These are phyloP conservation scores for Junco hyemalis DNA, from an alignment of 2,113 vertebrate genomes.

Conservation along the genomic window DNA sequence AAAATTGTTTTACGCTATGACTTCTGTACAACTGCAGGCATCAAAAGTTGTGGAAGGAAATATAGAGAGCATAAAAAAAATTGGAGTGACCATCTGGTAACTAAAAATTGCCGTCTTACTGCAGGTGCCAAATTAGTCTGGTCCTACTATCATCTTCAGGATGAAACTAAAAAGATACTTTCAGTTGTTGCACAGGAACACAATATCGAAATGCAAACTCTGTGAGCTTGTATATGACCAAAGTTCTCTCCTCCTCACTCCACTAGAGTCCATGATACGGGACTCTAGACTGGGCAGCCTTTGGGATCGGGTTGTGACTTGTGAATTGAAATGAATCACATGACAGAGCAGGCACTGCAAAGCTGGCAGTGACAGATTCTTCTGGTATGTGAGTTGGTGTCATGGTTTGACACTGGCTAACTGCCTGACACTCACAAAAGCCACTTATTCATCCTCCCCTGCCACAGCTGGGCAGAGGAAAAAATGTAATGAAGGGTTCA, in stretches of 20 bases:
- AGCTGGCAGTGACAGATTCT: neutral
- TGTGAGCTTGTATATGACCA: neutral
- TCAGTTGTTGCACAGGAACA: neutral
- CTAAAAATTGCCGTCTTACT: neutral
- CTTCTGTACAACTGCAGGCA: neutral
- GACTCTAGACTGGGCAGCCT: neutral
- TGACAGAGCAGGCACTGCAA: neutral
- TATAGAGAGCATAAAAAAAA: neutral
- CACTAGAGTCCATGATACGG: neutral
- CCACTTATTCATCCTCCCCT: neutral
- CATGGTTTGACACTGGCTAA: neutral
- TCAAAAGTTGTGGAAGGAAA: neutral
- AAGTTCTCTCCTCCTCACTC: neutral
- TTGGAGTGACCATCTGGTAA: neutral
- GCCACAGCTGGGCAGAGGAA: neutral
- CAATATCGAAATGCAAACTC: neutral
- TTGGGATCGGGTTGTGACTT: neutral
- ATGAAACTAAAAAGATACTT: neutral
- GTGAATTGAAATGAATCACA: neutral
- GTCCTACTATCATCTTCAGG: neutral
- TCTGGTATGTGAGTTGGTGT: neutral
- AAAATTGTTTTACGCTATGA: neutral
- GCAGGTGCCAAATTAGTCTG: neutral
- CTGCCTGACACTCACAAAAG: neutral
- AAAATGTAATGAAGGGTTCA: neutral